Evolutionary conservation across 2,888 invertebrate genomes (phyloP).

Genomic region (Dioctria linearis): DNA sequence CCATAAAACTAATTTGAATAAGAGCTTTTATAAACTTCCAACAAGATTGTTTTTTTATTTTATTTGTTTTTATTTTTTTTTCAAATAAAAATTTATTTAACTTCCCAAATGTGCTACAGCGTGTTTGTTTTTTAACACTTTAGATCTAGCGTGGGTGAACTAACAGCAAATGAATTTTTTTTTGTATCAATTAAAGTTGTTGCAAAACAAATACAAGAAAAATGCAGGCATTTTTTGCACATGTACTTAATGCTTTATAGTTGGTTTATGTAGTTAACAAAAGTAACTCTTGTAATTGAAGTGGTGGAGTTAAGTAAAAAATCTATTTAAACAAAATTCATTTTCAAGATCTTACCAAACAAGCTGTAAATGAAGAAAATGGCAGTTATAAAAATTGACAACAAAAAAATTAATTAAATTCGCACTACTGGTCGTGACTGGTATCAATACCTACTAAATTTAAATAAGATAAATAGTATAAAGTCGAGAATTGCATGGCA

Average conservation of each 20-base stretch:
- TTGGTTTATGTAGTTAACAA: neutral
- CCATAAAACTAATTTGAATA: too few relatives aligned
- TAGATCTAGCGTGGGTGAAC: too few relatives aligned
- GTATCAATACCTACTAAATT: neutral
- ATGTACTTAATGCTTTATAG: neutral
- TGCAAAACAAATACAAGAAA: too few relatives aligned
- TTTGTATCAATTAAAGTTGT: too few relatives aligned
- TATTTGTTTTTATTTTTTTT: too few relatives aligned
- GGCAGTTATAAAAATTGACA: neutral
- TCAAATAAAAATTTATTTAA: too few relatives aligned
- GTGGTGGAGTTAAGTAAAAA: conserved; percentile 31
- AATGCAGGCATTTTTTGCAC: too few relatives aligned
- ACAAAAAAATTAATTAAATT: conserved; percentile 46
- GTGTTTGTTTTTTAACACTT: too few relatives aligned
- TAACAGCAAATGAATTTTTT: too few relatives aligned
- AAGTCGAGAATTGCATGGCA: conserved; percentile 41
- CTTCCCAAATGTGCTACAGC: too few relatives aligned
- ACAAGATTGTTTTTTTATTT: too few relatives aligned
- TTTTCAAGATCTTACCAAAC: neutral
- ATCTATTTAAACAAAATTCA: neutral
- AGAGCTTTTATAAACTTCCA: too few relatives aligned
- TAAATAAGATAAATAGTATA: conserved; percentile 16
- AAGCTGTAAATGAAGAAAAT: neutral
- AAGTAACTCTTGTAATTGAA: conserved; percentile 20
- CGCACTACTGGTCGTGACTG: conserved; percentile 20